Evolutionary conservation across 2,797 vertebrate genomes (phyloP).

Genomic region (Lithobates sylvaticus): DNA sequence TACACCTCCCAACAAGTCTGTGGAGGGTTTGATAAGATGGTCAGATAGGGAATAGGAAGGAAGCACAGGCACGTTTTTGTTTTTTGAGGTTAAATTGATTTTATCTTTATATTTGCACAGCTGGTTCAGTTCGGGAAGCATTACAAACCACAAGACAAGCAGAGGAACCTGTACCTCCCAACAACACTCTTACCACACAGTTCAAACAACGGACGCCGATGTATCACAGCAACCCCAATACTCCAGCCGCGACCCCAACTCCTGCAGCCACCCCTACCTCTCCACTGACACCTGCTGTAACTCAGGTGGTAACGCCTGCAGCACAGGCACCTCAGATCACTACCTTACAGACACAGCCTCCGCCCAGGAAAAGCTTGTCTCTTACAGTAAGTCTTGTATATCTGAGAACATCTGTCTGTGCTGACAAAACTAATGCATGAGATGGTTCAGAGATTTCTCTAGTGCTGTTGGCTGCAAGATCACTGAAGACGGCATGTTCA

Average conservation of each 20-base stretch:
- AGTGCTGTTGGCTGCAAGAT: no score
- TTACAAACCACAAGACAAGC: slow-evolving; percentile 87
- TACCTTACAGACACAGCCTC: slow-evolving; percentile 79
- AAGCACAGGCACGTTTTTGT: neutral
- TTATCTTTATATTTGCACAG: slow-evolving; percentile 60
- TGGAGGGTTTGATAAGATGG: no score
- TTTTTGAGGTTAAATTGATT: neutral
- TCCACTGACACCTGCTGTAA: slow-evolving; percentile 77
- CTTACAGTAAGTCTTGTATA: slow-evolving; percentile 83
- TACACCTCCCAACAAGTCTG: no score
- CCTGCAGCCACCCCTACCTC: slow-evolving; percentile 71
- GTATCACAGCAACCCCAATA: slow-evolving; percentile 91
- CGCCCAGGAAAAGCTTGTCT: slow-evolving; percentile 93
- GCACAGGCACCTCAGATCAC: slow-evolving; percentile 79
- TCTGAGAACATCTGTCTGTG: no score
- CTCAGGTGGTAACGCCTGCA: slow-evolving; percentile 81
- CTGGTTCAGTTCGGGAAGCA: slow-evolving; percentile 85
- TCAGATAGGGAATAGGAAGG: no score
- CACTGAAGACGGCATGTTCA: no score
- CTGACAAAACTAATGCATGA: no score
- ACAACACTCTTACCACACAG: slow-evolving; percentile 83
- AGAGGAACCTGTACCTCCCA: slow-evolving; percentile 84
- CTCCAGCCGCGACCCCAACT: slow-evolving; percentile 80
- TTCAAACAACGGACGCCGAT: slow-evolving; percentile 96
- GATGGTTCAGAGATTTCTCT: no score